Conservation (phyloP, 1,140 invertebrate genomes). For the Archivesica marissinica region DNA sequence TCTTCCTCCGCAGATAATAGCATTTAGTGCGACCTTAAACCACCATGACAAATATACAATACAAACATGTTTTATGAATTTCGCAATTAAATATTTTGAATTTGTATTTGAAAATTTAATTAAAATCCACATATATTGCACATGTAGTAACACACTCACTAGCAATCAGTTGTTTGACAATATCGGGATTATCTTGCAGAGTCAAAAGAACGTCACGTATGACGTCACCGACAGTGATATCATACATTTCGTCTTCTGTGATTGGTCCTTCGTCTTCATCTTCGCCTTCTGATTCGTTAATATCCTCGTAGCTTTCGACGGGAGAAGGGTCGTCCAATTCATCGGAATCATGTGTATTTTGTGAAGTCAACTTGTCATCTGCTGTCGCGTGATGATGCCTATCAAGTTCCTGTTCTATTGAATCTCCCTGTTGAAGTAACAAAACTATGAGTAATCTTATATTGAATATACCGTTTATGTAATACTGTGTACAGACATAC, state of each 20-base stretch:
- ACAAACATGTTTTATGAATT: too few species aligned
- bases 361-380: not conserved
- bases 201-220: constrained; percentile 55
- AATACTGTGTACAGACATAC: not conserved
- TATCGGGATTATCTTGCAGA: constrained; percentile 46
- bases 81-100: too few species aligned
- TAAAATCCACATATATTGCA: too few species aligned
- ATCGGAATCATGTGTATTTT: not conserved
- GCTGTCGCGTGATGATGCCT: constrained; percentile 6
- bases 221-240: constrained; percentile 62
- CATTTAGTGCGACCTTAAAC: too few species aligned
- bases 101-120: too few species aligned
- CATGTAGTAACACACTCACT: constrained; percentile 29
- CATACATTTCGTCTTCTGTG: constrained; percentile 35
- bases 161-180: constrained; percentile 48
- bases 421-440: constrained; percentile 16
- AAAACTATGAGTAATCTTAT: not conserved
- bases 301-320: not conserved
- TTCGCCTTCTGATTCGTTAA: not conserved
- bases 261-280: constrained; percentile 16
- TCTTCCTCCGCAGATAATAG: too few species aligned
- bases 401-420: constrained; percentile 30
- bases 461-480: not conserved
- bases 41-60: too few species aligned
- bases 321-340: not conserved